Conservation (phyloP, 2,797 vertebrate genomes). For the Protosalanx chinensis region DNA sequence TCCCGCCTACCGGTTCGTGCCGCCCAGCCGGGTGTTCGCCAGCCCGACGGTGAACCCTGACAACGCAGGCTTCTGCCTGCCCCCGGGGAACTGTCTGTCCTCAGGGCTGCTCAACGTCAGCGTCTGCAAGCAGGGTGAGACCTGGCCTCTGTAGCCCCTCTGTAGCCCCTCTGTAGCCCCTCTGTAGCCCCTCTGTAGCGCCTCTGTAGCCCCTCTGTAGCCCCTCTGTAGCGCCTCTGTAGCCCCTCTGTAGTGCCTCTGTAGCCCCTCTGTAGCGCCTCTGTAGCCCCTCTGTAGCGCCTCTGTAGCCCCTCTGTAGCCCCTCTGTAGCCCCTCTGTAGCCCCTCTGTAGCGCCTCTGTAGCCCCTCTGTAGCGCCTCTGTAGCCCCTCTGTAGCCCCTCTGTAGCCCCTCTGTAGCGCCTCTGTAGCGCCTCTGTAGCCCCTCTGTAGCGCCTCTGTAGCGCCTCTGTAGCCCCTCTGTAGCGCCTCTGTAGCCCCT, state of each 20-base stretch:
- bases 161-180: not conserved
- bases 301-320: too few relatives aligned
- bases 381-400: too few relatives aligned
- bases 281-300: too few relatives aligned
- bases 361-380: too few relatives aligned
- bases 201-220: too few relatives aligned
- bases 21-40: constrained; percentile 81
- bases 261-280: not conserved
- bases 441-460: not conserved
- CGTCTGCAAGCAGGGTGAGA: constrained; percentile 82
- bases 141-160: not conserved
- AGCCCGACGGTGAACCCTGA: constrained; percentile 79
- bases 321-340: not conserved
- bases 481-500: too few relatives aligned
- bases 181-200: too few relatives aligned
- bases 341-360: not conserved
- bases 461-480: too few relatives aligned
- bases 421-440: not conserved
- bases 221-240: too few relatives aligned
- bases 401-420: too few relatives aligned
- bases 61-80: constrained; percentile 91
- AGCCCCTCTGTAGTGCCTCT: not conserved
- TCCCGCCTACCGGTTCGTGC: constrained; percentile 81
- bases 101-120: constrained; percentile 89
- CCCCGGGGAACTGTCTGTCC: constrained; percentile 82